Conservation (phyloP, 2,797 vertebrate genomes). For the Manis pentadactyla region DNA sequence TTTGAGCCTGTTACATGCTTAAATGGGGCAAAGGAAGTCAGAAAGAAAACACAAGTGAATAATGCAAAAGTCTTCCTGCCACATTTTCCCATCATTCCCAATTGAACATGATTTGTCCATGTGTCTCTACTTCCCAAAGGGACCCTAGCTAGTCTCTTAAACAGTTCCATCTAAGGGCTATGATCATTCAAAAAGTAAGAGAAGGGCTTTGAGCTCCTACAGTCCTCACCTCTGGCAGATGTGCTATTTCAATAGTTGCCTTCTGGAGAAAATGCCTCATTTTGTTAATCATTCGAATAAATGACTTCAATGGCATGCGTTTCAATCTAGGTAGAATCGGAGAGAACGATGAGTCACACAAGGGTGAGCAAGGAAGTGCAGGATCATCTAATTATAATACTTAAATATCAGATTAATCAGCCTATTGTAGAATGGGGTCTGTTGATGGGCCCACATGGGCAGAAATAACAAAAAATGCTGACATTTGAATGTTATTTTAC, state of each 20-base stretch:
- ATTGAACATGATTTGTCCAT: conserved; percentile 55
- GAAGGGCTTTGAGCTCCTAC: neutral
- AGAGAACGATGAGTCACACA: neutral
- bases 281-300: conserved; percentile 29
- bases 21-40: neutral
- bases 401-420: neutral
- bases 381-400: neutral
- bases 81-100: conserved; percentile 16
- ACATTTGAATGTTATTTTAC: neutral
- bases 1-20: neutral
- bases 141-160: neutral
- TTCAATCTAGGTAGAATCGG: neutral
- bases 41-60: conserved; percentile 55
- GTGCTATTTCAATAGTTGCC: neutral
- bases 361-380: neutral
- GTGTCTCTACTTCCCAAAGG: neutral
- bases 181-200: neutral
- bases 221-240: neutral
- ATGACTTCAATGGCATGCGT: neutral
- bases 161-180: neutral
- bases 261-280: conserved; percentile 37
- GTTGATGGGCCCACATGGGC: neutral
- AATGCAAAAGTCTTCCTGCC: conserved; percentile 26
- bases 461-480: neutral
- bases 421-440: neutral